These are phyloP conservation scores for Rachycentron canadum DNA, from an alignment of 2,797 vertebrate species.

Conservation along the genomic window DNA sequence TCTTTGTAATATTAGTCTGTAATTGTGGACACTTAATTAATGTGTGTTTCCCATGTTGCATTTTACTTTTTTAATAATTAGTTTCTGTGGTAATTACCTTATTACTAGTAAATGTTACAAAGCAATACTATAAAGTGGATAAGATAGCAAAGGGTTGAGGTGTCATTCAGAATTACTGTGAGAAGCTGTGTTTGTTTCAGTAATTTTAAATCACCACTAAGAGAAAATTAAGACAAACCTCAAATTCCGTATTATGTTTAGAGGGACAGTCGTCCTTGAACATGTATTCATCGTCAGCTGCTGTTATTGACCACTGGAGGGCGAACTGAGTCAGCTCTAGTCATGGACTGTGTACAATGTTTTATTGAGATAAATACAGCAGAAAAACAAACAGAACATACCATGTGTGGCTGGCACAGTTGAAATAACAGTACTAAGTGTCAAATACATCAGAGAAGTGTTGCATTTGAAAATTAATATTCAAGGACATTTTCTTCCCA, in stretches of 20 bases:
- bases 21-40: neutral
- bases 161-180: neutral
- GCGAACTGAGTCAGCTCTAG: conserved; percentile 48
- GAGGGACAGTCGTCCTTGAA: conserved; percentile 7
- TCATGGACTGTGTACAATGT: neutral
- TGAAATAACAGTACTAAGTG: neutral
- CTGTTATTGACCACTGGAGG: conserved; percentile 62
- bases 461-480: neutral
- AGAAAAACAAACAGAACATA: neutral
- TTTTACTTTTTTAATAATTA: neutral
- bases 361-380: conserved; percentile 7
- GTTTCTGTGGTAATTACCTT: neutral
- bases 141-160: neutral
- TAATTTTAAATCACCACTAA: neutral
- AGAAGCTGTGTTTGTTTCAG: neutral
- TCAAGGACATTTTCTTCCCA: neutral
- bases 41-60: neutral
- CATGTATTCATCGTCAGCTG: neutral
- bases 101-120: neutral
- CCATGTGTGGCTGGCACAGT: neutral
- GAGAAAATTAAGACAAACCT: neutral
- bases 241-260: neutral
- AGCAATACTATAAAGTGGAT: neutral
- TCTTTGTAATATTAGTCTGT: neutral
- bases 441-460: neutral